These are phyloP conservation scores for Diplogasteroides magnus DNA, from an alignment of 1,140 invertebrate species.

Conservation along the genomic window DNA sequence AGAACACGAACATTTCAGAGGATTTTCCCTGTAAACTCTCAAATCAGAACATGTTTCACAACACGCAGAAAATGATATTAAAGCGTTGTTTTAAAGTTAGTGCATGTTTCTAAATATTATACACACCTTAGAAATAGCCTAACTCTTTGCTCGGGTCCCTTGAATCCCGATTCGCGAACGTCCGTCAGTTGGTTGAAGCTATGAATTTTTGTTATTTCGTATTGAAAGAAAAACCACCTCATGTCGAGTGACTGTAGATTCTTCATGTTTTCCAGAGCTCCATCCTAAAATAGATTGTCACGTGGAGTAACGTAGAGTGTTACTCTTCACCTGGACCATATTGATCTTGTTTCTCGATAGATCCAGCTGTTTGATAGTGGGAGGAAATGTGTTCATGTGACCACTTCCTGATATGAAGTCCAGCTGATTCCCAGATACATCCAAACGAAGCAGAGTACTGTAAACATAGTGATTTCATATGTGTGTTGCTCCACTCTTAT, in stretches of 20 bases:
- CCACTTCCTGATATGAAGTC: conserved; percentile 28
- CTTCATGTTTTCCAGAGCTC: conserved; percentile 18
- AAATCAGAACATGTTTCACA: too few relatives aligned
- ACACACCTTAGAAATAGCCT: conserved; percentile 26
- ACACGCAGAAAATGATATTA: too few relatives aligned
- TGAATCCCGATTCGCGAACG: conserved; percentile 18
- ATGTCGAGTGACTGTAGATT: conserved; percentile 30
- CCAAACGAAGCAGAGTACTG: conserved; percentile 26
- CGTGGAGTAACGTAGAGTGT: too few relatives aligned
- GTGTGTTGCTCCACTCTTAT: too few relatives aligned
- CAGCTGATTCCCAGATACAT: conserved; percentile 27
- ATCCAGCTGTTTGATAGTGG: conserved; percentile 23
- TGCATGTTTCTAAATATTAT: too few relatives aligned
- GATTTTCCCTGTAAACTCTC: too few relatives aligned
- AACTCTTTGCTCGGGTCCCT: conserved; percentile 10
- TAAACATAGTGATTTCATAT: not conserved
- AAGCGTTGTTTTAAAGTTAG: too few relatives aligned
- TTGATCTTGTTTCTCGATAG: conserved; percentile 26
- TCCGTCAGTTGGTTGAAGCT: conserved; percentile 32
- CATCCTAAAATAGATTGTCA: conserved; percentile 21
- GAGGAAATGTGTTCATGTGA: conserved; percentile 28
- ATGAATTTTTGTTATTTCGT: not conserved
- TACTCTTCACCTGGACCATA: too few relatives aligned
- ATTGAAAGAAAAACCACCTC: conserved; percentile 14
- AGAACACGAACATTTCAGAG: conserved; percentile 26